These are phyloP conservation scores for Dasyornis broadbenti DNA, from an alignment of 2,113 vertebrate species.

Conservation along the genomic window DNA sequence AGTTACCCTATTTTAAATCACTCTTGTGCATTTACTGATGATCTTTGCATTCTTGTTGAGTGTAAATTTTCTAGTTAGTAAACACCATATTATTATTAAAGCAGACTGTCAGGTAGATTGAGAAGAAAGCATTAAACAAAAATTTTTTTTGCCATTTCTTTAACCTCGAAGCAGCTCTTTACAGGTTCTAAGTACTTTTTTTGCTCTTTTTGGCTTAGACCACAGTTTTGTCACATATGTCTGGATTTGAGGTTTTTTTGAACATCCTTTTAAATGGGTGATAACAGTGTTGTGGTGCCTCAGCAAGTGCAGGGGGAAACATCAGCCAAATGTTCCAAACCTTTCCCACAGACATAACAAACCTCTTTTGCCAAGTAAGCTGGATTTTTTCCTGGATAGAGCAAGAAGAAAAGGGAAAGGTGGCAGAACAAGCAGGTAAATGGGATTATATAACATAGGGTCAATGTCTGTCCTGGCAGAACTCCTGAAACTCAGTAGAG, in stretches of 20 bases:
- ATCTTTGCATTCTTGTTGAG: neutral
- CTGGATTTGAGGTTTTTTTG: neutral
- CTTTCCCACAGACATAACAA: neutral
- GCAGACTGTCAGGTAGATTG: neutral
- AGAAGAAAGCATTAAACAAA: neutral
- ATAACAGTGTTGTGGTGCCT: neutral
- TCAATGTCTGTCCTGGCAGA: neutral
- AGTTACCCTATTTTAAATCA: neutral
- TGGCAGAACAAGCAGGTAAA: neutral
- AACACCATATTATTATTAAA: neutral
- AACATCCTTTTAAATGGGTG: neutral
- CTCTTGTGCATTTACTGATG: neutral
- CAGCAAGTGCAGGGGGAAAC: neutral
- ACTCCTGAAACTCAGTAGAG: neutral
- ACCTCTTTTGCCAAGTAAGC: neutral
- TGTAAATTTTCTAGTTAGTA: neutral
- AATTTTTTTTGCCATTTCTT: neutral
- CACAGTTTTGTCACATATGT: neutral
- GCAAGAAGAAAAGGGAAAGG: neutral
- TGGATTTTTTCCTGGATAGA: neutral
- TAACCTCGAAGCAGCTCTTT: neutral
- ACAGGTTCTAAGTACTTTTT: neutral
- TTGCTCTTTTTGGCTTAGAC: neutral
- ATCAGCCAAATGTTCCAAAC: neutral
- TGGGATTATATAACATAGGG: fast-evolving